Evolutionary conservation across 2,888 invertebrate genomes (phyloP), one percentile per base, ranked within the genome.

Genomic region (Cynaeus angustus): DNA sequence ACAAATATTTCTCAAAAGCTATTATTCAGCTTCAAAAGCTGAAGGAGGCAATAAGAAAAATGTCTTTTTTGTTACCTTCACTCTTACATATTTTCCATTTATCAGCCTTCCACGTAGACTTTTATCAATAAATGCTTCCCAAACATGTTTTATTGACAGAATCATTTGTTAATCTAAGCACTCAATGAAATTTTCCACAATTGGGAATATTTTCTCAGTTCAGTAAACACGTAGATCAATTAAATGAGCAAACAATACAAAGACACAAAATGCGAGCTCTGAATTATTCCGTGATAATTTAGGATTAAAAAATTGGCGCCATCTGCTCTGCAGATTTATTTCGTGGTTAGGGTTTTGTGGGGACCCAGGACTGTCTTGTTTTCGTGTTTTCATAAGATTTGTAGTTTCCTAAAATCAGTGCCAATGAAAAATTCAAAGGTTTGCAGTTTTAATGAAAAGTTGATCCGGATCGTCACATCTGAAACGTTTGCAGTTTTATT

Each of bases 51-150:
- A 5, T 3, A 38, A 55, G 55, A 55, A 55, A 55, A 55, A 55
- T 55, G 10, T 16, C 55, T 38, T 55, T 55, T 55, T 55, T 55
- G 55, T 10, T 8, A 38, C 13, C n/a, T 21, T 26, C 58, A 43
- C 43, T 30, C 46, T 30, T 46, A 46, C 33, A 59, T 21, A 21
- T 45, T 59, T 59, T 13, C 59, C 13, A 33, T 26, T 59, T 30
- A 46, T 59, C 30, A 38, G 1, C 46, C 28, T 28, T 2, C 14
- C 9, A 37, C 9, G 16, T 43, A 4, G 10, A 10, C 43, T 12
- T 10, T 43, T 13, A 43, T 43, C 10, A 43, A 43, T 6, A 6
- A 43, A 43, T 12, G 1, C 3, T 3, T 3, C 1, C 21, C 21
- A 12, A 12, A 43, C 43, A 43, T 12, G 43, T 43, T 43, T 12